phyloP scores from a whole-genome alignment of 2,113 vertebrate genomes.

The Glaucidium brasilianum region DNA sequence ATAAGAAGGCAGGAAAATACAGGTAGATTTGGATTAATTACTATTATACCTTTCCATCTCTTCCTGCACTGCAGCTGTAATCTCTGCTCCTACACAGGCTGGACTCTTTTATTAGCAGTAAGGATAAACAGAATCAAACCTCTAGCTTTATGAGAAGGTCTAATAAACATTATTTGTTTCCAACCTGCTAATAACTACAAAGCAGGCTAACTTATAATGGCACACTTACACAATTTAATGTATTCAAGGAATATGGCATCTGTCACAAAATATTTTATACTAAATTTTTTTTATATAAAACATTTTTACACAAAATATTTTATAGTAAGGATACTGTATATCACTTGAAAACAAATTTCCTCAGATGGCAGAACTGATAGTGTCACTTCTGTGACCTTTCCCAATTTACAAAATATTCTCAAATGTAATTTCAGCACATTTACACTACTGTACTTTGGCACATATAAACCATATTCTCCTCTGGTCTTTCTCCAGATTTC shows the following conservation, averaged over 20 bases:
- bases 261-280: background rate
- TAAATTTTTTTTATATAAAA: no score
- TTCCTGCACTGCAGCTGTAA: background rate
- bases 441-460: background rate
- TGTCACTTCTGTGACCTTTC: background rate
- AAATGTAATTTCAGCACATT: background rate
- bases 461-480: background rate
- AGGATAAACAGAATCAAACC: background rate
- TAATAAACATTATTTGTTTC: background rate
- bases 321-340: background rate
- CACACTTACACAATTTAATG: rapidly evolving
- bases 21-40: background rate
- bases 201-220: background rate
- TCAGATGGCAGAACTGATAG: background rate
- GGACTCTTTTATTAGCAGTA: background rate
- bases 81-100: background rate
- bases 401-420: background rate
- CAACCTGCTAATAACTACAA: background rate
- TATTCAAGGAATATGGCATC: background rate
- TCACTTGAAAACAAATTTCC: background rate
- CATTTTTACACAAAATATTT: background rate
- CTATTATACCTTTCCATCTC: background rate
- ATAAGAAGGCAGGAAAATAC: background rate
- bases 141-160: background rate
- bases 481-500: background rate